These are phyloP conservation scores for Oxyteleia sp. DNA, from an alignment of 2,888 invertebrate genomes.

Conservation along the genomic window DNA sequence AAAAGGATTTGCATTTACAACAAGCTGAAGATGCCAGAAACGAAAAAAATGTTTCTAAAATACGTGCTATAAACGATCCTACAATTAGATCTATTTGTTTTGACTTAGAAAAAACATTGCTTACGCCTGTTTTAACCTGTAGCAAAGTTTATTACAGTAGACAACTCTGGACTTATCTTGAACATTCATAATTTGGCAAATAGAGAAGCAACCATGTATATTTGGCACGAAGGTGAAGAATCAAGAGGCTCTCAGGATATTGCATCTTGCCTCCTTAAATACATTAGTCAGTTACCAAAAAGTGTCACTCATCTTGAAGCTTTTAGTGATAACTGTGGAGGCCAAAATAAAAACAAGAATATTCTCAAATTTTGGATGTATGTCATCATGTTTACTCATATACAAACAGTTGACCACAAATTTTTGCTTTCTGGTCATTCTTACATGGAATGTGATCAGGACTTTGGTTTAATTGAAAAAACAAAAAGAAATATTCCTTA, in stretches of 20 bases:
- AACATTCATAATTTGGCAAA: conserved; percentile 10
- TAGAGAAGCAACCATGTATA: conserved; percentile 5
- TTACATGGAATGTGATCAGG: conserved; percentile 12
- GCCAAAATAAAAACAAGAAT: neutral
- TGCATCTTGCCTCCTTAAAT: conserved; percentile 8
- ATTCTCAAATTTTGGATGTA: conserved; percentile 6
- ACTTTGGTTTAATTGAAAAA: conserved; percentile 10
- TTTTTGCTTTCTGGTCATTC: conserved; percentile 12
- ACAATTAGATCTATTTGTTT: conserved; percentile 7
- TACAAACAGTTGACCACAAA: conserved; percentile 9
- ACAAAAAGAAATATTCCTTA: conserved; percentile 5
- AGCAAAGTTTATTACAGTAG: conserved; percentile 10
- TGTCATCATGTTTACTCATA: conserved; percentile 8
- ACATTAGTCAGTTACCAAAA: conserved; percentile 10
- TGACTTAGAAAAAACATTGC: conserved; percentile 9
- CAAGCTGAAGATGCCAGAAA: conserved; percentile 3
- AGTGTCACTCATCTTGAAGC: conserved; percentile 9
- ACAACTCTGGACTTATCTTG: conserved; percentile 8
- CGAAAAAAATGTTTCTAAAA: conserved; percentile 7
- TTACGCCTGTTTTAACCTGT: conserved; percentile 10
- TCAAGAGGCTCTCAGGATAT: conserved; percentile 10
- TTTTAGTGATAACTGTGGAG: conserved; percentile 5
- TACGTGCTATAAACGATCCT: neutral
- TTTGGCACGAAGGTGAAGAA: conserved; percentile 10
- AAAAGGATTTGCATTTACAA: conserved; percentile 10